phyloP scores from a whole-genome alignment of 2,113 vertebrate genomes.

The Pseudorhombus dupliciocellatus region DNA sequence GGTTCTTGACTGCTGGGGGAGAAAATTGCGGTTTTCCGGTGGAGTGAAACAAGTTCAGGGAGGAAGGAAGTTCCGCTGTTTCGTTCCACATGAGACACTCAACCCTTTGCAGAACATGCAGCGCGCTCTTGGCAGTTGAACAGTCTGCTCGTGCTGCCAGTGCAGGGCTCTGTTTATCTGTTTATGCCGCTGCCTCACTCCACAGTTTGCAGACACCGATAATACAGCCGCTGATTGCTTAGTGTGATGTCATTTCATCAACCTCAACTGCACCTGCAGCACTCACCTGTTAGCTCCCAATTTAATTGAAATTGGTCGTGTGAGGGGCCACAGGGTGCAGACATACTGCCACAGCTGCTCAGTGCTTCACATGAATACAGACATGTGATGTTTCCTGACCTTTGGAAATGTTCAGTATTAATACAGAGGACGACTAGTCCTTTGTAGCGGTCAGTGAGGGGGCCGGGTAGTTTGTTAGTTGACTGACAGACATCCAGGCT shows the following conservation, averaged over 20 bases:
- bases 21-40: neutral
- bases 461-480: too few species aligned
- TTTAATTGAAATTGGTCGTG: neutral
- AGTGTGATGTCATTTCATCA: neutral
- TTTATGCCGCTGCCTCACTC: neutral
- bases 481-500: too few species aligned
- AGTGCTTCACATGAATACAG: too few species aligned
- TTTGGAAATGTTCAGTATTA: too few species aligned
- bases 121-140: neutral
- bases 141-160: neutral
- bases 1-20: neutral
- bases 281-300: neutral
- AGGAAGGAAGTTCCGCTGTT: neutral
- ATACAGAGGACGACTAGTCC: too few species aligned
- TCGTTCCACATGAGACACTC: neutral
- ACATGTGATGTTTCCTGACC: too few species aligned
- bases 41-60: neutral
- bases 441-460: too few species aligned
- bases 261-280: neutral
- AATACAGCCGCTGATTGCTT: neutral
- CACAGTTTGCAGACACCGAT: neutral
- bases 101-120: neutral
- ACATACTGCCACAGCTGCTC: neutral
- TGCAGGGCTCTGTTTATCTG: neutral
- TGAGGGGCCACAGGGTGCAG: neutral